Evolutionary conservation across 2,888 invertebrate genomes (phyloP), one percentile per base, ranked within the genome.

Genomic region (Chirona hameri): DNA sequence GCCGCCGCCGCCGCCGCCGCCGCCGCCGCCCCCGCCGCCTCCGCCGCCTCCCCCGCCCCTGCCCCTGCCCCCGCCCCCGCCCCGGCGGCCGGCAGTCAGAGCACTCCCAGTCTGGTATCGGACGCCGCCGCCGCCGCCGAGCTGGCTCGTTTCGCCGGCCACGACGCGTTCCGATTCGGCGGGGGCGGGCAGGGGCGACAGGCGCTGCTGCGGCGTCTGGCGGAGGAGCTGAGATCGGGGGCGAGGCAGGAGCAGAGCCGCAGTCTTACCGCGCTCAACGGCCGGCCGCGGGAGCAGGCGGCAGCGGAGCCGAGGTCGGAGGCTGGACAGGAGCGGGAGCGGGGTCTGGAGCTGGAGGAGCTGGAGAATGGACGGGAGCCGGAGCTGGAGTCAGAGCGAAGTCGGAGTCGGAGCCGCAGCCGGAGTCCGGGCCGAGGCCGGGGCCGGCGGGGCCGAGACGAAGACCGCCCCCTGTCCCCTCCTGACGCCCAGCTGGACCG

Each of bases 31-130:
- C 18, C 76, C n/a, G n/a, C n/a, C n/a, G n/a, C n/a, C 31, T 18
- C 9, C 18, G 31, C 39, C 39, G 46, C 39, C 24, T 9, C 24
- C 39, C 24, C 24, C 76, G 46, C 39, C 39, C 21, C 24, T 46
- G 46, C 39, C 15, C 21, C 76, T 9, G 21, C 12, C 24, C 10
- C 46, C 24, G 46, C 10, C 46, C 21, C 76, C 39, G 39, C 7
- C 39, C 39, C 24, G 76, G 31, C 24, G 10, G 31, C 24, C 7
- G 76, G 39, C 46, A 76, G 76, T 39, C 76, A 10, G 39, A 76
- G 76, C 76, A 24, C 76, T 9, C 76, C 76, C 76, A 76, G 76
- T 18, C 76, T 76, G 76, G 46, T 21, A 24, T 46, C 76, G 46
- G 76, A 39, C 18, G 39, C 76, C 1, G 76, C 76, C 31, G n/a